Evolutionary conservation across 2,113 vertebrate genomes (phyloP), one percentile per base, ranked within the genome.

Genomic region (Elachura formosa): DNA sequence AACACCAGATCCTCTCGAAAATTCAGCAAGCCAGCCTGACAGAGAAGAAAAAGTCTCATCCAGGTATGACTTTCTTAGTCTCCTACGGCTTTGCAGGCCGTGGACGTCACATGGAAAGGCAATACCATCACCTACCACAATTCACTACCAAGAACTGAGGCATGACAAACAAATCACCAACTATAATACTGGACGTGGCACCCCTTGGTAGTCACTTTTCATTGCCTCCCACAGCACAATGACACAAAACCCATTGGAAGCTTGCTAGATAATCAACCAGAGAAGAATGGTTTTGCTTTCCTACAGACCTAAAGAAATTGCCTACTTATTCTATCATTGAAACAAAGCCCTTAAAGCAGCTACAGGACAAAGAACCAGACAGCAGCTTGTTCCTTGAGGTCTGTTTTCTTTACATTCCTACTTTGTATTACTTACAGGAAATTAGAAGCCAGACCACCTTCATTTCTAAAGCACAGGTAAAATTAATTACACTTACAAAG

Each of bases 401-500:
- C 66, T 67, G 22, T 61, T 76, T 82, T 80, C 73, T 54, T 67
- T 63, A 26, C 49, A 49, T 88, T 81, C 66, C n/a, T 69, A 34
- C 45, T 82, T 84, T 59, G 58, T 46, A 63, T 59, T 66, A 45
- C 54, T 64, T 77, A 45, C 54, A 77, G 68, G 74, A 89, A 95
- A 88, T 89, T 55, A 66, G 83, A 82, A 96, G 46, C 23, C 46
- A 89, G 91, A 77, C 90, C 68, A 94, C 85, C 81, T 78, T 74
- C 5, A 59, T 93, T 95, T 94, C 79, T 84, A 92, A 95, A 91
- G 91, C 48, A 54, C 8, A 85, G 55, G 54, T 86, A 78, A 89
- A 88, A 92, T 51, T n/a, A 91, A 89, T 95, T 59, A 77, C 10
- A 26, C 67, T 90, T 71, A 43, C 63, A 90, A 95, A 95, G 80